Evolutionary conservation across 2,888 invertebrate genomes (phyloP), one percentile per base, ranked within the genome.

Genomic region (Xanthorhoe spadicearia): DNA sequence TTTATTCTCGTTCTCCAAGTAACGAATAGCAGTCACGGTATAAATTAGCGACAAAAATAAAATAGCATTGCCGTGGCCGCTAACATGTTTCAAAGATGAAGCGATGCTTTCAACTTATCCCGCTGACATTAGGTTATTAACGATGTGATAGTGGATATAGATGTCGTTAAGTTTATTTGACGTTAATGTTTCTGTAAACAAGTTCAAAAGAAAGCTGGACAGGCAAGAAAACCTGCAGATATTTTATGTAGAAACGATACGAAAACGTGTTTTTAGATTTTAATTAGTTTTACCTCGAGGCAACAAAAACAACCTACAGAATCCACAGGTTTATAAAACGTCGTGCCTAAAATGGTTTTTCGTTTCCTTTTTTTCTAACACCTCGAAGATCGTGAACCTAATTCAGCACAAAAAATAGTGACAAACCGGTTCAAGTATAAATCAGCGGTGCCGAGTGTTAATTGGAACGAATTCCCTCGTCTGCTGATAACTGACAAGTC

Each of bases 381-480:
- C 86, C 82, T 86, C 80, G 61, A 59, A n/a, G 64, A 67, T 70
- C 69, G 77, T 72, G 79, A 72, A 76, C 79, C 83, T 84, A 84
- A 88, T 86, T 84, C 82, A 77, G 80, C 81, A 79, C 87, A 87
- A 86, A 88, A 89, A 23, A 88, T 87, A 78, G 79, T 79, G 79
- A 82, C 81, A 82, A 84, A 83, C 83, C 82, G 79, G 82, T 79
- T 79, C 78, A 59, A 68, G 78, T 77, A 89, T 91, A 91, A 91
- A 90, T 91, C 88, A 90, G 78, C 82, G 76, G 77, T 50, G 78
- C 71, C 75, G 83, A 83, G 90, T 91, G 92, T 91, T 92, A 92
- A 92, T 92, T 92, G 90, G 91, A 84, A 88, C 86, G 89, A 88
- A 89, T 89, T 85, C 86, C 80, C 82, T 77, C 77, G 81, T 80